Evolutionary conservation across 2,797 vertebrate species (phyloP), one percentile per base, ranked within the genome.

Genomic region (Geotrypetes seraphini): DNA sequence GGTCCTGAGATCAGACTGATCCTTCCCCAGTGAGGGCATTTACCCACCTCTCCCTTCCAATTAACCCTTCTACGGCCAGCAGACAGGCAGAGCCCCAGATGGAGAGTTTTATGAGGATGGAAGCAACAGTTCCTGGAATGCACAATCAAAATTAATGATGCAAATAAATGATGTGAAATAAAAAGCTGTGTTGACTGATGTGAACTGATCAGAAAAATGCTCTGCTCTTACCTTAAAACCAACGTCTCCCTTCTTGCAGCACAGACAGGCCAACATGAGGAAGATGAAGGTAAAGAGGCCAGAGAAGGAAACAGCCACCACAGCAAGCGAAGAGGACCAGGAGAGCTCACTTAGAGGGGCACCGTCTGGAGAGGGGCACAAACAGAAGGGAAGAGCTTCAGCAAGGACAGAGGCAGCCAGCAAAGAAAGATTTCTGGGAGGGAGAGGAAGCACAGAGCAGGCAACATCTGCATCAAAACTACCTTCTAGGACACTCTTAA

Each of bases 211-310:
- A 23, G 13, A 9, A 16, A 4, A 12, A 5, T 14, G 39, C 14
- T n/a, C n/a, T n/a, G 36, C 35, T 40, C 87, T 88, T 82, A 98
- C 93, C 91, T 97, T 98, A 73, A 97, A 98, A 60, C 92, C 90
- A 1, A 88, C 82, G 74, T 91, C 86, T 6, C 91, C 88, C 76
- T 96, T 96, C 84, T 93, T 98, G 73, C 95, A 98, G 80, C 95
- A 98, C 73, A 97, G 75, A 48, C 95, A 97, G 73, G 91, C 91
- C 78, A 98, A 63, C 93, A 98, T 98, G 86, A 97, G 88, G 88
- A 92, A 90, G 69, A 96, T 73, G 55, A 92, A 87, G 11, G 89
- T 87, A 82, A 96, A 91, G 63, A 97, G 91, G 20, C 92, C 95
- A 1, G 90, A 93, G 73, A 96, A 90, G 41, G 95, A 96, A 57